Evolutionary conservation across 2,113 vertebrate species (phyloP), one percentile per base, ranked within the genome.

Genomic region (Drymodes brunneopygia): DNA sequence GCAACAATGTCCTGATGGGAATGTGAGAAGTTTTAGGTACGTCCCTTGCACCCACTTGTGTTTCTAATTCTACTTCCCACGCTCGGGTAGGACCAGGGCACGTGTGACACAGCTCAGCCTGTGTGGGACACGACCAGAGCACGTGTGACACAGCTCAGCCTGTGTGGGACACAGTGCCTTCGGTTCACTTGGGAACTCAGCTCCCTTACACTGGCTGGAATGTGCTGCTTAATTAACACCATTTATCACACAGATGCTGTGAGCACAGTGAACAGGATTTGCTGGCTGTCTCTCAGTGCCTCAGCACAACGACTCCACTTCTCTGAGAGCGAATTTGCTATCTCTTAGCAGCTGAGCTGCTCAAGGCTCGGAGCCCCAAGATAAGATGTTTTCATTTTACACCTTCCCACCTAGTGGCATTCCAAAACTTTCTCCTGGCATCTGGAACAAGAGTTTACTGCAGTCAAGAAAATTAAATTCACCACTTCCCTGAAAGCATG

Each of bases 81-180:
- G 48, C 82, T 64, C 0, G 7, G 42, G 33, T 7, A 6, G 0
- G 6, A 19, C 12, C 44, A 5, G n/a, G 11, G 69, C 4, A 10
- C 0, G 1, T 8, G 38, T 25, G 14, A 12, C 62, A 40, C 40
- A 11, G 40, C 0, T 56, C 48, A 2, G 67, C 3, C 36, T 22
- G 42, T 4, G 6, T 27, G 65, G 7, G 38, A 29, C 6, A 6
- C 0, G 6, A 19, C 12, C 44, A 5, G n/a, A 12, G 69, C 4
- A 10, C 0, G 1, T 8, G 38, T 25, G 14, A 12, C 62, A 11
- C 15, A 7, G 35, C 0, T 56, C 48, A 2, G 67, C 3, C 36
- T 22, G 42, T 4, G 6, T 27, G 65, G 19, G 38, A 51, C 61
- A 19, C 4, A 0, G 29, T 45, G 78, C 44, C 71, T 33, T n/a